Evolutionary conservation across 2,113 vertebrate species (phyloP), one percentile per base, ranked within the genome.

Genomic region (Pontoporia blainvillei): DNA sequence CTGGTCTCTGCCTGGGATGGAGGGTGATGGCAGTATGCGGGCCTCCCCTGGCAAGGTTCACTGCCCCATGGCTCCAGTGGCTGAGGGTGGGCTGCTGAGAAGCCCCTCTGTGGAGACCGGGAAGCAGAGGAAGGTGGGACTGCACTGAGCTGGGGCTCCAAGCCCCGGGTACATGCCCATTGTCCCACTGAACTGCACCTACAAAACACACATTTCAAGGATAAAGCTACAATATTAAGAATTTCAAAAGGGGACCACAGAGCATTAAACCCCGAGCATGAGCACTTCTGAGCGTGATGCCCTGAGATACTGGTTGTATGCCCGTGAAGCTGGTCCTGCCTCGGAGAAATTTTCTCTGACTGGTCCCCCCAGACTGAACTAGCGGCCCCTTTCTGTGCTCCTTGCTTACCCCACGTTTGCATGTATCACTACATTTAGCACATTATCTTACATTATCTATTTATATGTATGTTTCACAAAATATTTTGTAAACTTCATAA

Each of bases 361-460:
- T 4, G 41, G n/a, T n/a, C 1, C 20, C 52, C 6, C 0, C 11
- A 39, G 1, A 64, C 25, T 8, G 34, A 86, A 34, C 31, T 20
- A 59, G 25, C 10, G 34, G 36, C 6, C 9, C 25, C 69, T 76
- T 59, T 64, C 78, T 73, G 41, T 72, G 64, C 85, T 36, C 46
- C 59, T 34, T n/a, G 23, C 13, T 46, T 18, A 59, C 2, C 25
- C 46, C 34, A 36, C 18, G 21, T 52, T 69, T 76, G 61, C 57
- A 20, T 34, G 15, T 52, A 25, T 25, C 72, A 44, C 52, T 61
- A 52, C n/a, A 71, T 21, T 85, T 54, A 46, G n/a, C 44, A 29
- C 6, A 73, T 66, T 52, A 20, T 41, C 14, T 79, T 49, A 49
- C 67, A 15, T 73, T 59, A 59, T 7, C 79, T 52, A 54, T 20